phyloP scores from a whole-genome alignment of 2,113 vertebrate species.

The Oenanthe melanoleuca region DNA sequence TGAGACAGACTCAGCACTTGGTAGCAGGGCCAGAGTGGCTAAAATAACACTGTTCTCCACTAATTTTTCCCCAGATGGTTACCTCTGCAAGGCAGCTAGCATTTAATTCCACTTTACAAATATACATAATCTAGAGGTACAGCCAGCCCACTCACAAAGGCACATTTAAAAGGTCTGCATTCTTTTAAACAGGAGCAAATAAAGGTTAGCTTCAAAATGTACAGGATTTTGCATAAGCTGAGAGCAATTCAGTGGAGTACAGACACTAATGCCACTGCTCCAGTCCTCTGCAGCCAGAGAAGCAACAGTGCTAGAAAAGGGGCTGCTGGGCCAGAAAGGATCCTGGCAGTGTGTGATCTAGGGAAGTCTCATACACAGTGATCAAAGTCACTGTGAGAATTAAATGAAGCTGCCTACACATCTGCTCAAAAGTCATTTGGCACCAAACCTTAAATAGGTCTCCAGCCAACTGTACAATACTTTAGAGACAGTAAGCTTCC shows the following conservation, averaged over 20 bases:
- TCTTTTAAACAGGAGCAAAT: background rate
- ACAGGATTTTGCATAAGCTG: background rate
- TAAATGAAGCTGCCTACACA: background rate
- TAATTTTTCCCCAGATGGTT: background rate
- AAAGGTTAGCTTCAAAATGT: background rate
- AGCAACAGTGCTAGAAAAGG: background rate
- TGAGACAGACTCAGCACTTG: background rate
- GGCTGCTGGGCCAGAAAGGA: background rate
- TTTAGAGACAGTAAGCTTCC: background rate
- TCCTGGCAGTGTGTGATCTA: background rate
- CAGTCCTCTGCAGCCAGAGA: background rate
- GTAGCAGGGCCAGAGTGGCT: background rate
- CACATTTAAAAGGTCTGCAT: background rate
- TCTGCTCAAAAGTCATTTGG: background rate
- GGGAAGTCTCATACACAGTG: background rate
- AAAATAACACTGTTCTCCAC: background rate
- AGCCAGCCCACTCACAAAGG: background rate
- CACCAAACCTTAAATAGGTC: background rate
- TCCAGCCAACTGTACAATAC: background rate
- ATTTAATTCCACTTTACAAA: background rate
- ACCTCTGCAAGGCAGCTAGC: background rate
- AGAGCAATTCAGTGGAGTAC: background rate
- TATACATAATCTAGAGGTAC: background rate
- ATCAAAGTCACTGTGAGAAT: background rate
- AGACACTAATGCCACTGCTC: background rate